Percentiles rank a stretch among this genome's conserved stretches.
Evolutionary conservation across 2,888 invertebrate species (phyloP).

Genomic region (Toxonevra muliebris): DNA sequence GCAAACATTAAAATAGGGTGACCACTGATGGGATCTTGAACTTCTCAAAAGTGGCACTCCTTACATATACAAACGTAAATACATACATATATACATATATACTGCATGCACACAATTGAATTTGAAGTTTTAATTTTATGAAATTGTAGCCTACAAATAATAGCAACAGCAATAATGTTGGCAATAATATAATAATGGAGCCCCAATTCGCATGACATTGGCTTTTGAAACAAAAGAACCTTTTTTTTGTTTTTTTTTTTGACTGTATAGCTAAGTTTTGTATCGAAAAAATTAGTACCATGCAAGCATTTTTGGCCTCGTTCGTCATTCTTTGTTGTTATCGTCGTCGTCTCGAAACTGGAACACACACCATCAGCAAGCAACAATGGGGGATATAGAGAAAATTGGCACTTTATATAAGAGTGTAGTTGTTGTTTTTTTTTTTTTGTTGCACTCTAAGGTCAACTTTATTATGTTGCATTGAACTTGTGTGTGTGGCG

Average conservation of each 20-base stretch:
- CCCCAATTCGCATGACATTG: constrained; percentile 47
- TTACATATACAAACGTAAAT: neutral
- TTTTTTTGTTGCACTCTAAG: constrained; percentile 41
- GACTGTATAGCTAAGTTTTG: too few relatives aligned
- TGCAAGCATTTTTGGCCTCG: too few relatives aligned
- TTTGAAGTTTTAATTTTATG: too few relatives aligned
- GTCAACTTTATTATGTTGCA: constrained; percentile 57
- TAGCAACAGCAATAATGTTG: constrained; percentile 10
- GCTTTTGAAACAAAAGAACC: constrained; percentile 32
- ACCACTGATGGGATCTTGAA: too few relatives aligned
- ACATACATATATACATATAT: constrained; percentile 1
- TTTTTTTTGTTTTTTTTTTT: too few relatives aligned
- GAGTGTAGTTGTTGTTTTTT: constrained; percentile 12
- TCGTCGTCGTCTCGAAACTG: too few relatives aligned
- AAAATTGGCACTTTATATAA: too few relatives aligned
- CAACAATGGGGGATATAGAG: too few relatives aligned
- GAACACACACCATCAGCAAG: too few relatives aligned
- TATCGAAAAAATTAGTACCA: too few relatives aligned
- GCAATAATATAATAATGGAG: constrained; percentile 20
- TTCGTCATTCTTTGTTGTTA: too few relatives aligned
- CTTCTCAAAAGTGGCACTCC: too few relatives aligned
- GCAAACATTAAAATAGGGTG: neutral
- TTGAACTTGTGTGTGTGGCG: constrained; percentile 51
- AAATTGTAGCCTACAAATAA: neutral
- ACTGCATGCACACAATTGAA: neutral